Conservation (phyloP, 2,113 vertebrate species). For the Axis porcinus region DNA sequence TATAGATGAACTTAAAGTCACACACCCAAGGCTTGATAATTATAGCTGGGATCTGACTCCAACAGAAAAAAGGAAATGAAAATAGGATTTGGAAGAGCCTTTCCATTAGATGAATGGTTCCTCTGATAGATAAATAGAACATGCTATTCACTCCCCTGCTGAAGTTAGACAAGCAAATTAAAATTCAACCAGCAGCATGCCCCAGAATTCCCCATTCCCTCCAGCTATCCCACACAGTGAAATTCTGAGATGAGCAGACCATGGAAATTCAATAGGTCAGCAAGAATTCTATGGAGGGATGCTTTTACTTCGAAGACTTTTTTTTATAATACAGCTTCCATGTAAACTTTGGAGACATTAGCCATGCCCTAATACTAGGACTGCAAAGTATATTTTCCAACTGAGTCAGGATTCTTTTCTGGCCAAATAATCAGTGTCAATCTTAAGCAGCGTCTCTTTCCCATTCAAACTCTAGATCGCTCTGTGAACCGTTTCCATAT, state of each 20-base stretch:
- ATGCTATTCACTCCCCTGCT: not conserved
- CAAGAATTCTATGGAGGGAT: not conserved
- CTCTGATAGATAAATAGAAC: not conserved
- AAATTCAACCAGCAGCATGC: not conserved
- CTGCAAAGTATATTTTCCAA: not conserved
- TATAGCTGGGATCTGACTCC: not conserved
- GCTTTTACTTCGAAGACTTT: not conserved
- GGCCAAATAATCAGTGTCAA: not conserved
- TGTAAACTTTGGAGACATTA: not conserved
- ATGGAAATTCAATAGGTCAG: not conserved
- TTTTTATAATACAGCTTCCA: not conserved
- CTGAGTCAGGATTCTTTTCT: not conserved
- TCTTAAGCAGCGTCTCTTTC: not conserved
- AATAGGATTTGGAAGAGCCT: not conserved
- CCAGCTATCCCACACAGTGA: not conserved
- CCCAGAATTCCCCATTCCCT: not conserved
- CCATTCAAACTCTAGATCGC: not conserved
- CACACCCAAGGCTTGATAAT: not conserved
- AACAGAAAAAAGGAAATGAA: slow-evolving; percentile 9
- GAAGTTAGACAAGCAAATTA: not conserved
- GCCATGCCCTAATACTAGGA: not conserved
- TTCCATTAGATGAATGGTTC: not conserved
- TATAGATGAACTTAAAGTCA: not conserved
- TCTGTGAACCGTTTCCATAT: not conserved
- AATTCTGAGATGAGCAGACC: not conserved